Evolutionary conservation across 2,888 invertebrate genomes (phyloP), one percentile per base, ranked within the genome.

Genomic region (Saturnia pavonia): DNA sequence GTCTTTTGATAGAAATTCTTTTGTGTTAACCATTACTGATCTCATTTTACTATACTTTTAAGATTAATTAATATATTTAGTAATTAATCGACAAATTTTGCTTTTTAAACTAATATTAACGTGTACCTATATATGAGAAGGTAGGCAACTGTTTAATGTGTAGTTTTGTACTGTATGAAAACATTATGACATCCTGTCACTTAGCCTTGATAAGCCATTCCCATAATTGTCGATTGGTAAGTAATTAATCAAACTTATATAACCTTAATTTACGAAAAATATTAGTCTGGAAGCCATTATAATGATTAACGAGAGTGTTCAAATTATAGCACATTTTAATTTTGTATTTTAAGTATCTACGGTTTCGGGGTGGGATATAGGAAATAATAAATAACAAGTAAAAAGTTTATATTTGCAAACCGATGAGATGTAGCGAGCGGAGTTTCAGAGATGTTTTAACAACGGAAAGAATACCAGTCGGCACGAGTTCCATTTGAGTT

Each of bases 1-100:
- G 72, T 90, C 89, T 34, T 77, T 79, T 1, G 85, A 81, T 6
- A 89, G 73, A 8, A 73, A 74, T 73, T 88, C 87, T n/a, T 34
- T 9, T 40, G 65, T 40, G 9, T 65, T 65, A 40, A 11, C 11
- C 19, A 40, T 40, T n/a, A 40, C 19, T 40, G 65, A 8, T n/a
- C 19, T 16, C 63, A 63, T 63, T 63, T 63, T 63, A 63, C 25
- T 63, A 27, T 14, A 54, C 22, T 54, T 54, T 9, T 22, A 54
- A 54, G 8, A 11, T 54, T n/a, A n/a, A 51, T 51, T 51, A n/a
- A n/a, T n/a, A 51, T 57, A 25, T 57, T 57, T 11, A 14, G 57
- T 54, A 11, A 54, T 22, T 6, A 54, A 9, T 54, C 6, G 34
- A 34, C 9, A 25, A 54, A 54, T 3, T 11, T 22, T 54, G 22